Evolutionary conservation across 37 sponge, comb jelly and placozoan genomes (phyloP).

Genomic region (Aphrocallistes beatrix): DNA sequence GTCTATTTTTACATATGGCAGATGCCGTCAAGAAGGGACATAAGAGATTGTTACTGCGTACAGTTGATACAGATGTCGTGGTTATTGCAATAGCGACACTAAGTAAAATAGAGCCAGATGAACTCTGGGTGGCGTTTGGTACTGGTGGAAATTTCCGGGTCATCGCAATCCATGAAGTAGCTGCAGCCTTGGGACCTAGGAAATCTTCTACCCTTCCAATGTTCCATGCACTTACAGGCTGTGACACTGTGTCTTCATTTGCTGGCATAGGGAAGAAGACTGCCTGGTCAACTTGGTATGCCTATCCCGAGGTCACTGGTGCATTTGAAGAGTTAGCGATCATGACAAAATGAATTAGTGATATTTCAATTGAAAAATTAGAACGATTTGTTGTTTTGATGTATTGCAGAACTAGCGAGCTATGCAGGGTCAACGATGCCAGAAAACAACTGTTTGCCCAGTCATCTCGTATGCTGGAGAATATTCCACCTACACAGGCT

Average conservation of each 20-base stretch:
- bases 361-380: not conserved
- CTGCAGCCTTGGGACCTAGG: not conserved
- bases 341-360: not conserved
- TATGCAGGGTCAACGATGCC: not conserved
- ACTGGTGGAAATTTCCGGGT: conserved; percentile 21
- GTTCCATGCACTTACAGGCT: conserved; percentile 37
- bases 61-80: conserved; percentile 23
- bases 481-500: not conserved
- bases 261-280: conserved; percentile 22
- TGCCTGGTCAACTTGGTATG: conserved; percentile 15
- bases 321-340: not conserved
- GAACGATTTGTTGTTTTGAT: not conserved
- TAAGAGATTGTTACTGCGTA: conserved; percentile 5
- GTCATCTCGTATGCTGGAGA: not conserved
- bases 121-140: conserved; percentile 31
- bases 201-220: not conserved
- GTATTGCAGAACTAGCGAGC: not conserved
- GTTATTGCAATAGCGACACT: conserved; percentile 22
- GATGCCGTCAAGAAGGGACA: conserved; percentile 24
- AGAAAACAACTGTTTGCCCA: not conserved
- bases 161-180: conserved; percentile 23
- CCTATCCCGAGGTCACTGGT: not conserved
- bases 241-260: conserved; percentile 31
- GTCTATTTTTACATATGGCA: conserved; percentile 23
- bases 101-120: not conserved